Conservation (phyloP, 2,888 invertebrate species). For the Callosobruchus maculatus region DNA sequence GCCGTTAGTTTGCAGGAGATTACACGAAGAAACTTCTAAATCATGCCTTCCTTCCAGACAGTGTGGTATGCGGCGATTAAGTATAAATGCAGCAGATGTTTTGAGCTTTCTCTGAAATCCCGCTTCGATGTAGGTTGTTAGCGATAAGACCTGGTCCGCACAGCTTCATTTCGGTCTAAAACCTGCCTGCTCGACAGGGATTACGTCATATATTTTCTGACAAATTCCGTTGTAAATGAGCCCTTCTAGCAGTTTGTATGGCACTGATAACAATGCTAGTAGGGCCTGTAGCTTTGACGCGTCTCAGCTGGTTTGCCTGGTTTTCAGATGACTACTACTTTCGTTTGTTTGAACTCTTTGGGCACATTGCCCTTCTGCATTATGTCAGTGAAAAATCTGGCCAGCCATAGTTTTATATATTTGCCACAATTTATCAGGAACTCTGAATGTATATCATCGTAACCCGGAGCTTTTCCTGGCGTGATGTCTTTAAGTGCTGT, state of each 20-base stretch:
- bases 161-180: slow-evolving; percentile 17
- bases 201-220: no score
- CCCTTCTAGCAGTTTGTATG: slow-evolving; percentile 11
- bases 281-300: slow-evolving; percentile 6
- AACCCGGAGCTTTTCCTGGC: no score
- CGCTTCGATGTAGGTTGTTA: no score
- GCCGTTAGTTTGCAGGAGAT: no score
- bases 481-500: no score
- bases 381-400: slow-evolving; percentile 6
- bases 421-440: not conserved
- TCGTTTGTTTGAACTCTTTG: slow-evolving; percentile 1
- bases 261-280: not conserved
- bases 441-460: no score
- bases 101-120: no score
- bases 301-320: slow-evolving; percentile 8
- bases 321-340: slow-evolving; percentile 12
- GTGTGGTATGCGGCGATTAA: no score
- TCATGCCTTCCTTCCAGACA: no score
- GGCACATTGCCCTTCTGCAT: slow-evolving; percentile 2
- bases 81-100: no score
- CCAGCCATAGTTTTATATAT: slow-evolving; percentile 5
- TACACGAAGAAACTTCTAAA: no score
- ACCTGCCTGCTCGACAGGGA: slow-evolving; percentile 25
- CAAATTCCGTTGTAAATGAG: slow-evolving; percentile 18
- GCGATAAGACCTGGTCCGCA: no score